Percentiles rank a stretch among this genome's conserved stretches.
phyloP scores from a whole-genome alignment of 2,113 vertebrate species.

The Puffinus mauretanicus region DNA sequence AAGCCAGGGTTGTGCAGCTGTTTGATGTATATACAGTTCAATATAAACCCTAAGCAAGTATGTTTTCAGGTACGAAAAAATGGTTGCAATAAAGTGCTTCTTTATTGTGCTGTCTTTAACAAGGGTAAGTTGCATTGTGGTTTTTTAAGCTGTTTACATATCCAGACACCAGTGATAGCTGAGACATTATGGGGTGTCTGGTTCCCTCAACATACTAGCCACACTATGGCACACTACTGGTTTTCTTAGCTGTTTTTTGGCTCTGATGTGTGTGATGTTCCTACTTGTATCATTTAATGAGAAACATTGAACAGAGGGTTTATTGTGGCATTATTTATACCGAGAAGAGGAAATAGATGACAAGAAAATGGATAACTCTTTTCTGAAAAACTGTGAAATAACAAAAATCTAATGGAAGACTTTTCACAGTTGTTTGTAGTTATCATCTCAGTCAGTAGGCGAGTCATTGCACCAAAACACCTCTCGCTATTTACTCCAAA shows the following conservation, averaged over 20 bases:
- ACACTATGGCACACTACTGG: background rate
- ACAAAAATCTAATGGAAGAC: background rate
- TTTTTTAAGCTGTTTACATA: background rate
- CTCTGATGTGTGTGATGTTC: background rate
- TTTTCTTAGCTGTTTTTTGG: background rate
- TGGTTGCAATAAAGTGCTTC: background rate
- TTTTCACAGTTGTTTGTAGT: background rate
- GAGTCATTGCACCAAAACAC: background rate
- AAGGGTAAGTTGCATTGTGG: background rate
- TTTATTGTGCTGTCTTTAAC: background rate
- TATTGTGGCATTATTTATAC: background rate
- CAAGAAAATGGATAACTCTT: background rate
- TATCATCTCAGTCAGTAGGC: background rate
- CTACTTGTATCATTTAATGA: background rate
- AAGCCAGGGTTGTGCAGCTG: background rate
- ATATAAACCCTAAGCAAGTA: background rate
- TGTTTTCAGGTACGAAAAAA: background rate
- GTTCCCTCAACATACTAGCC: background rate
- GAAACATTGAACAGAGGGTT: background rate
- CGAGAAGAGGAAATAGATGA: conserved; percentile 15
- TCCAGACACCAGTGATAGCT: background rate
- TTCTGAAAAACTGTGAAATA: background rate
- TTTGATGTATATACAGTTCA: background rate
- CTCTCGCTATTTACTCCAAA: background rate
- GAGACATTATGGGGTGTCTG: background rate